Percentiles rank a stretch among this genome's conserved stretches.
Conservation (phyloP, 2,797 vertebrate species). For the Amniataba percoides region DNA sequence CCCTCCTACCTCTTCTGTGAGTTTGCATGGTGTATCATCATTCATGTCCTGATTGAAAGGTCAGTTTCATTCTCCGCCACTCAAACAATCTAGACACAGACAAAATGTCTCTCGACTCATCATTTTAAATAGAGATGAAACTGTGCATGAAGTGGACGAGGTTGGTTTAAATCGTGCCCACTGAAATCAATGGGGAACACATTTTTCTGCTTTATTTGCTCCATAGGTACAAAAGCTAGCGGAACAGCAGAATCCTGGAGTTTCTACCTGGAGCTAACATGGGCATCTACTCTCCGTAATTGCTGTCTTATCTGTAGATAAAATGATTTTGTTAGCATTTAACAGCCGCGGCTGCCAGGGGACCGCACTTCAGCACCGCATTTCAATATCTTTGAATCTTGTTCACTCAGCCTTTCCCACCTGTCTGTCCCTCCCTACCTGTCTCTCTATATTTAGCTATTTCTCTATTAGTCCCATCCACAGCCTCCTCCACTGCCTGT, state of each 20-base stretch:
- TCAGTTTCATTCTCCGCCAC: neutral
- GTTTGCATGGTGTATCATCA: neutral
- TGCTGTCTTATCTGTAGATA: conserved; percentile 35
- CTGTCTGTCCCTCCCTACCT: conserved; percentile 24
- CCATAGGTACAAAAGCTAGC: neutral
- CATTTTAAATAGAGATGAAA: neutral
- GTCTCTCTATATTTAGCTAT: conserved; percentile 25
- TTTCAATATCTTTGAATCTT: conserved; percentile 30
- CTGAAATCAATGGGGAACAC: neutral
- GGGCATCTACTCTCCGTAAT: neutral
- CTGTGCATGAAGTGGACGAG: neutral
- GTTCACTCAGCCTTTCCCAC: conserved; percentile 36
- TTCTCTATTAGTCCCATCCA: conserved; percentile 8
- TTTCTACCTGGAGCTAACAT: neutral
- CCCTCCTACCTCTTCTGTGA: neutral
- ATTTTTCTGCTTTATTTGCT: neutral
- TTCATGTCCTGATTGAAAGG: neutral
- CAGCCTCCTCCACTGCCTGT: neutral
- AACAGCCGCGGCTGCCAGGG: conserved; percentile 16
- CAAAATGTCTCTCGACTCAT: neutral
- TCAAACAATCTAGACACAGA: neutral
- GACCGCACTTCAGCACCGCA: neutral
- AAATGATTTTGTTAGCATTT: conserved; percentile 23
- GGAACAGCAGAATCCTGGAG: neutral
- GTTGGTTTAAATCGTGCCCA: neutral